These are phyloP conservation scores for Mystacornis crossleyi DNA, from an alignment of 2,113 vertebrate genomes.

Conservation along the genomic window DNA sequence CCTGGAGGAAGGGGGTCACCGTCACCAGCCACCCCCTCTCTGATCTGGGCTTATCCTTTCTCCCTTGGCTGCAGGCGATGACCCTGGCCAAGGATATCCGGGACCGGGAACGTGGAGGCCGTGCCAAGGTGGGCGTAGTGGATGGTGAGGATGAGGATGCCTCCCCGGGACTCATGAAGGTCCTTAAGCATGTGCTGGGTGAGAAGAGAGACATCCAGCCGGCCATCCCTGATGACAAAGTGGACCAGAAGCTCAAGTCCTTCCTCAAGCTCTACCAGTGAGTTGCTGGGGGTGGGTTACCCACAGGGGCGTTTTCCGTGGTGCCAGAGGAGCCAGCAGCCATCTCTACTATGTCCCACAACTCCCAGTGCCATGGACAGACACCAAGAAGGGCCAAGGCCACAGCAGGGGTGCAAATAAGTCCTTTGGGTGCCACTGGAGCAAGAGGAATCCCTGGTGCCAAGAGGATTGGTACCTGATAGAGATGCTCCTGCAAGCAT, in stretches of 20 bases:
- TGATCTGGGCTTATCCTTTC: neutral
- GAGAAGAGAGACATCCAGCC: constrained; percentile 74
- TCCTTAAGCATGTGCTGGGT: constrained; percentile 78
- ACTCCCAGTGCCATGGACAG: neutral
- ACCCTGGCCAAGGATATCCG: constrained; percentile 88
- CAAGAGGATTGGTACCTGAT: accelerated
- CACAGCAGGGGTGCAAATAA: neutral
- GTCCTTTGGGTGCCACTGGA: neutral
- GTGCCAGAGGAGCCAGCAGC: neutral
- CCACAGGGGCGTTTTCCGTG: accelerated
- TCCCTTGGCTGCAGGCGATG: constrained; percentile 73
- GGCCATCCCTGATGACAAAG: constrained; percentile 72
- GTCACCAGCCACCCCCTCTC: neutral
- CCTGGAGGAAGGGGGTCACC: neutral
- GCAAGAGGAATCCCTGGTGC: neutral
- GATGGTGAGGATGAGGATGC: constrained; percentile 78
- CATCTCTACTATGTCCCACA: neutral
- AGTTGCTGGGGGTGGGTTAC: constrained; percentile 5
- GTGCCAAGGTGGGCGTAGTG: constrained; percentile 80
- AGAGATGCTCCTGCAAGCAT: accelerated
- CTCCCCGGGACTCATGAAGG: constrained; percentile 75
- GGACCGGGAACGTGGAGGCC: constrained; percentile 85
- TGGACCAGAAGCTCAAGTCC: constrained; percentile 76
- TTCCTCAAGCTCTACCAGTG: constrained; percentile 87
- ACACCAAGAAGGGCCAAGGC: neutral